Base-by-base conservation (phyloP, 1,140 invertebrate genomes). In the Magallana angulata region DNA sequence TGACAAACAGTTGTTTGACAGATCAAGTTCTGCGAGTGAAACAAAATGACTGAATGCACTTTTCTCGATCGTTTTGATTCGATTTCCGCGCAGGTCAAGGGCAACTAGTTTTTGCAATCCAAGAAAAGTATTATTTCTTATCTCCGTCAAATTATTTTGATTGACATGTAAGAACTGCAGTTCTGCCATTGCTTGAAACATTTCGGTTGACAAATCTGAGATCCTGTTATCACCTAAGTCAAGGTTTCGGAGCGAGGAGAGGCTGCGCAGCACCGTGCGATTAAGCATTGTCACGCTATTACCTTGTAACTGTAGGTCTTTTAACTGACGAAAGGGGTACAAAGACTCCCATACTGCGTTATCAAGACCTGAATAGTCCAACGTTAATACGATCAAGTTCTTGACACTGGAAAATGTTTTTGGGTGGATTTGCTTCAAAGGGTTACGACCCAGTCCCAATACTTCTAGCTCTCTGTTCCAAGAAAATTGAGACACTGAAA, bases 1-100 rank as follows among this genome's bases (percentile, higher is more conserved):
- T 11, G 12, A 59, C 4, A 89, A 71, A 4, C 16, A 24, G 64
- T 91, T 91, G 60, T 87, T 58, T 5, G 89, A 91, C 6, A 90
- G 48, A 58, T 90, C 88, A 12, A 91, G 57, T 48, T 85, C 56
- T 6, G 24, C 7, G 1, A 91, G 57, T 12, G 76, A 16, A 12
- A 11, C n/a, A 57, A 87, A 59, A 16, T 30, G 36, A 36, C 16
- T 30, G 11, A 87, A 60, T 48, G 85, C 57, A 14, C 24, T 36
- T 24, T 82, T 56, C 18, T 87, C 85, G 56, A 82, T 68, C 8
- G 58, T 30, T 9, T 18, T 56, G 7, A 87, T 82, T 36, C 82
- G 36, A 59, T 87, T 87, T 16, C 62, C 81, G 18, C 68, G 57
- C 3, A 89, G 14, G 82, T 87, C 82, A 1, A 89, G 62, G 30